Conservation (phyloP, 2,888 invertebrate genomes). For the Branchinecta sandiegonensis region DNA sequence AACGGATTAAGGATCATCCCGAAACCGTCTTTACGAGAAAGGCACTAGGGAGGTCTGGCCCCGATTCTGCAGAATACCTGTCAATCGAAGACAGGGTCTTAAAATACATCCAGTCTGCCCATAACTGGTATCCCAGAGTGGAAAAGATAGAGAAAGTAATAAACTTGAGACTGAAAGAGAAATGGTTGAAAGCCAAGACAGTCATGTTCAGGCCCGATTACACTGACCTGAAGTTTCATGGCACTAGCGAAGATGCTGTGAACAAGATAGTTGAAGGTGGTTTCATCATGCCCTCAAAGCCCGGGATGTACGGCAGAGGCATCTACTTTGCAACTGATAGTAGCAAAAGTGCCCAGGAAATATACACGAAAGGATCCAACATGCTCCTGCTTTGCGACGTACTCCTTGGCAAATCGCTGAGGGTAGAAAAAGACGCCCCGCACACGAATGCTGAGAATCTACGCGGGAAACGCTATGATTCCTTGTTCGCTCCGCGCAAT, state of each 20-base stretch:
- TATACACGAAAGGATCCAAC: slow-evolving; percentile 21
- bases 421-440: neutral
- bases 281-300: slow-evolving; percentile 16
- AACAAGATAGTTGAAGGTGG: slow-evolving; percentile 17
- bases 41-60: no score
- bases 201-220: slow-evolving; percentile 16
- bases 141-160: slow-evolving; percentile 17
- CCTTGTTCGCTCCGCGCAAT: slow-evolving; percentile 18
- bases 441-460: slow-evolving; percentile 18
- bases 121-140: slow-evolving; percentile 20
- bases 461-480: neutral
- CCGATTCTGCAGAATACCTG: slow-evolving; percentile 16
- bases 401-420: slow-evolving; percentile 9
- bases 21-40: no score
- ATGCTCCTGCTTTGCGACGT: slow-evolving; percentile 22
- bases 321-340: slow-evolving; percentile 21
- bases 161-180: neutral
- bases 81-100: slow-evolving; percentile 18
- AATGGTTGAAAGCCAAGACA: slow-evolving; percentile 1
- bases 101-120: slow-evolving; percentile 22
- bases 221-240: slow-evolving; percentile 19
- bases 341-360: slow-evolving; percentile 22
- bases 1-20: no score
- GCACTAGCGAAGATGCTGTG: slow-evolving; percentile 20
- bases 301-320: slow-evolving; percentile 20